A percentile compares a stretch with the other conserved stretches of the same genome.
phyloP scores from a whole-genome alignment of 2,888 invertebrate genomes.

The Bombylius discolor region DNA sequence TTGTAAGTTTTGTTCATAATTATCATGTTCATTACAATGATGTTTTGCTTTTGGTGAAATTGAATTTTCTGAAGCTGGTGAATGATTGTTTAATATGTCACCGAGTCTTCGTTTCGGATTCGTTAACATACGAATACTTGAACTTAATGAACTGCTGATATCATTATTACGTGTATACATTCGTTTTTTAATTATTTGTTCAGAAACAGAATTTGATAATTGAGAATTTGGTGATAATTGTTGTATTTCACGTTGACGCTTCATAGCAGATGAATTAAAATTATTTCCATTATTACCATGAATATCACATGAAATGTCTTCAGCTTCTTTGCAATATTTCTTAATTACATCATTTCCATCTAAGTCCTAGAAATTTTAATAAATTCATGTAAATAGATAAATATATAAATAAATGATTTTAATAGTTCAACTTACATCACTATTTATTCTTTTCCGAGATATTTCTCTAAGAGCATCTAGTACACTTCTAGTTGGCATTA shows the following conservation, averaged over 20 bases:
- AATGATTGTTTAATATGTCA: background rate
- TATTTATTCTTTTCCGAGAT: conserved; percentile 42
- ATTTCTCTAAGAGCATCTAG: conserved; percentile 44
- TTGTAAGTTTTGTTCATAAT: background rate
- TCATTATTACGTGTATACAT: conserved; percentile 29
- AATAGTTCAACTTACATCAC: conserved; percentile 27
- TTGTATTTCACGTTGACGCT: conserved; percentile 7
- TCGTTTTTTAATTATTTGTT: conserved; percentile 27
- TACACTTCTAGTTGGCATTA: conserved; percentile 39
- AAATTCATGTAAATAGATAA: background rate
- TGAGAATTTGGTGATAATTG: conserved; percentile 9
- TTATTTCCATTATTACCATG: background rate
- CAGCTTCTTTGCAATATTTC: conserved; percentile 27
- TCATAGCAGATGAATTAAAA: conserved; percentile 8
- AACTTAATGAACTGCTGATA: conserved; percentile 32
- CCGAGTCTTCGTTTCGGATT: conserved; percentile 16
- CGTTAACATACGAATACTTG: conserved; percentile 20
- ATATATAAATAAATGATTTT: background rate
- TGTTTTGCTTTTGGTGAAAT: conserved; percentile 6
- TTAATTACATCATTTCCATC: conserved; percentile 21
- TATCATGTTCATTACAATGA: conserved; percentile 3
- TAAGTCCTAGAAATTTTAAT: conserved; percentile 22
- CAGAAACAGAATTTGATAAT: conserved; percentile 24
- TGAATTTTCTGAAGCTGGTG: background rate
- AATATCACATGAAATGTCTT: conserved; percentile 4